phyloP scores from a whole-genome alignment of 1,140 invertebrate species.

The Drosophila simulans region DNA sequence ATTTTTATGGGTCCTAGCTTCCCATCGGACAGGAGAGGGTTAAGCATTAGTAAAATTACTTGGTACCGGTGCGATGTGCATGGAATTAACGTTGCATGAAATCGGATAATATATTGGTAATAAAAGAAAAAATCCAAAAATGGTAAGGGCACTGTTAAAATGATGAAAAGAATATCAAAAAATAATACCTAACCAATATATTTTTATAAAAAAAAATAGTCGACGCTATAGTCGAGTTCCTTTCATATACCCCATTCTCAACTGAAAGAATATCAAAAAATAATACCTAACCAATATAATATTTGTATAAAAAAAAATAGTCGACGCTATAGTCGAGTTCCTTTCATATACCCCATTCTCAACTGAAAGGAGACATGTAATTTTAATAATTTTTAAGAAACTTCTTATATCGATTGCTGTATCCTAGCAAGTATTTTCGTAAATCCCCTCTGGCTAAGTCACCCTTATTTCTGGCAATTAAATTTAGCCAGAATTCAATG shows the following conservation, averaged over 20 bases:
- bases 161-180: neutral
- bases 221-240: too few species aligned
- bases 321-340: too few species aligned
- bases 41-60: conserved; percentile 72
- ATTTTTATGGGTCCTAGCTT: conserved; percentile 52
- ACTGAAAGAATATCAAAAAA: neutral
- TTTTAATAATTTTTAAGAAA: neutral
- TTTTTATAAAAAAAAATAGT: neutral
- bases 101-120: conserved; percentile 64
- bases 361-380: too few species aligned
- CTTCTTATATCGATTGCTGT: neutral
- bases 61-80: conserved; percentile 50
- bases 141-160: neutral
- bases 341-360: too few species aligned
- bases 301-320: neutral
- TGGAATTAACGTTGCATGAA: conserved; percentile 60
- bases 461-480: conserved; percentile 26
- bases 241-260: too few species aligned
- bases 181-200: neutral
- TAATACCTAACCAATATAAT: neutral
- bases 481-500: conserved; percentile 51
- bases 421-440: neutral
- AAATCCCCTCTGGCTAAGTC: neutral
- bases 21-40: conserved; percentile 22
- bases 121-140: conserved; percentile 9